phyloP scores from a whole-genome alignment of 1,140 invertebrate genomes.

The Zophobas morio region DNA sequence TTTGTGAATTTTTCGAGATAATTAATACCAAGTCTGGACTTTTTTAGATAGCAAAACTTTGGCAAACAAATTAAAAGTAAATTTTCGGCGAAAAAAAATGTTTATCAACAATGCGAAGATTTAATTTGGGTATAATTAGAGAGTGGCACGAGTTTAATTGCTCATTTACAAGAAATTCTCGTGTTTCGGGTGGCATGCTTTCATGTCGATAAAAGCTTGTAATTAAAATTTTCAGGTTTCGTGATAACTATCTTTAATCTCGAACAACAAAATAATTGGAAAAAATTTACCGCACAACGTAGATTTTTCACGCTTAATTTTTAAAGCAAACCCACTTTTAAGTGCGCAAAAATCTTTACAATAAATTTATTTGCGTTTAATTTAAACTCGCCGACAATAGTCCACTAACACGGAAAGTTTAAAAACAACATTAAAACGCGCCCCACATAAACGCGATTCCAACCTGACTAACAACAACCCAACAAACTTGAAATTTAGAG shows the following conservation, averaged over 20 bases:
- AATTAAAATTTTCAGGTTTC: background rate
- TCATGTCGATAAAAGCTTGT: background rate
- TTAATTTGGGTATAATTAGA: background rate
- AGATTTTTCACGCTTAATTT: too few species aligned
- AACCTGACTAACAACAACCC: background rate
- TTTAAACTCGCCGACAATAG: too few species aligned
- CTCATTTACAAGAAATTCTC: background rate
- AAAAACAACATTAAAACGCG: too few species aligned
- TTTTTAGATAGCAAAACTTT: too few species aligned
- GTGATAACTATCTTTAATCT: background rate
- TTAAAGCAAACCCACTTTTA: too few species aligned
- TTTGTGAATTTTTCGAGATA: too few species aligned
- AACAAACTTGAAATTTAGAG: constrained; percentile 1
- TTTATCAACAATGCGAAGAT: background rate
- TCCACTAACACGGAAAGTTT: too few species aligned
- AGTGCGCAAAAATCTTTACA: too few species aligned
- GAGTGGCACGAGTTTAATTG: background rate
- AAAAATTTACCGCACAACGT: too few species aligned
- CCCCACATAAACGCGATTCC: background rate
- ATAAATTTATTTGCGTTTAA: too few species aligned
- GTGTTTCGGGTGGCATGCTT: background rate
- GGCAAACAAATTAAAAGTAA: background rate
- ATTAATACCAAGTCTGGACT: too few species aligned
- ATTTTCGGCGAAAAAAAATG: background rate
- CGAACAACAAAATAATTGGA: background rate